Evolutionary conservation across 2,113 vertebrate genomes (phyloP), one percentile per base, ranked within the genome.

Genomic region (Upupa epops): DNA sequence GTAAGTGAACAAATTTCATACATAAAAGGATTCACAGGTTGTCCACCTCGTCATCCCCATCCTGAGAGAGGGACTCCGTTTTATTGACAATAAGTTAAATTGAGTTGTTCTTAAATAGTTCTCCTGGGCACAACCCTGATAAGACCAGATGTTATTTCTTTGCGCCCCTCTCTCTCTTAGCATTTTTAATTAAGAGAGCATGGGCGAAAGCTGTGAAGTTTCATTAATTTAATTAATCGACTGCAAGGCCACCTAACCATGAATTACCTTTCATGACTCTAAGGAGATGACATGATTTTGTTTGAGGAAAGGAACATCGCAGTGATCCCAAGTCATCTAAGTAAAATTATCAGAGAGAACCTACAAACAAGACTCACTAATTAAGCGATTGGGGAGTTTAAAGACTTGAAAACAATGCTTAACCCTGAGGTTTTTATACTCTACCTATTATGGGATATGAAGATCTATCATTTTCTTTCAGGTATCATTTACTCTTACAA

Each of bases 181-280:
- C 3, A 2, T 94, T 94, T 94, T 94, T 74, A 79, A 91, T 81
- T 92, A 90, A 93, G 69, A 10, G 69, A 96, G 40, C 51, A 94
- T 91, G 36, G 94, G 54, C 86, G 25, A 94, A 94, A 96, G 73
- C 18, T 92, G 56, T 87, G 63, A 94, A 93, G 45, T 94, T 68
- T 96, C 87, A 95, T 94, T 96, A 97, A 96, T 96, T 95, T 93
- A 95, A 97, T 96, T 92, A 97, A 92, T 94, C 36, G 16, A 91
- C 80, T 79, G 76, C 78, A 88, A 80, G 29, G 29, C 34, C 60
- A 91, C 31, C 68, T 87, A 49, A 84, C 54, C 51, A 63, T 89
- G 64, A 60, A 92, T 94, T 89, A 90, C 88, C 52, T 85, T 88
- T 29, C 95, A 76, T 89, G 90, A 74, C 18, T 92, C 69, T 81